Evolutionary conservation across 2,113 vertebrate genomes (phyloP).

Genomic region (Drymodes brunneopygia): DNA sequence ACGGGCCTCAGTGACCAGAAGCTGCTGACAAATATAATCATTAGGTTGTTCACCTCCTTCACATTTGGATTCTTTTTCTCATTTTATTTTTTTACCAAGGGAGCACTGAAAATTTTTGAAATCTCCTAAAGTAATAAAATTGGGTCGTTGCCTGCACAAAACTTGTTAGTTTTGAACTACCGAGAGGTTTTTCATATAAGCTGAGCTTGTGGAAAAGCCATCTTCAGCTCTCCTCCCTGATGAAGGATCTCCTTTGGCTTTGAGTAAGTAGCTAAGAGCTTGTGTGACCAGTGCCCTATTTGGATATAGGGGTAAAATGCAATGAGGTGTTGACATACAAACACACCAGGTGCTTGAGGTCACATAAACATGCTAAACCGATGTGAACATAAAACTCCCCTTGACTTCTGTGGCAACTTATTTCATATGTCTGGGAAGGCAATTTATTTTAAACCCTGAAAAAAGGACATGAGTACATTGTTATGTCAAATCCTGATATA

Average conservation of each 20-base stretch:
- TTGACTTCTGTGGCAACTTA: neutral
- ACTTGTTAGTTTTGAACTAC: neutral
- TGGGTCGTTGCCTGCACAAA: neutral
- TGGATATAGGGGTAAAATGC: neutral
- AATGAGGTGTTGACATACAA: neutral
- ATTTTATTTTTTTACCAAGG: neutral
- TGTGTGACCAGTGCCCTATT: neutral
- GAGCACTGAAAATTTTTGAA: neutral
- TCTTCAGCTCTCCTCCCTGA: neutral
- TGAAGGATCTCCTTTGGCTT: neutral
- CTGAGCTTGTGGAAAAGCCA: neutral
- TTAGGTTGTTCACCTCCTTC: neutral
- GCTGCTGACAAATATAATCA: neutral
- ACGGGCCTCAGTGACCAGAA: neutral
- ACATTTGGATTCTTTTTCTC: neutral
- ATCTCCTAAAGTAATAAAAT: neutral
- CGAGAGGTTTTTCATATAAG: neutral
- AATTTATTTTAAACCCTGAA: neutral
- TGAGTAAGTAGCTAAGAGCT: neutral
- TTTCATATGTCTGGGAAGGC: neutral
- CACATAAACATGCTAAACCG: neutral
- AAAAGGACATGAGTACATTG: rapidly evolving
- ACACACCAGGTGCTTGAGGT: neutral
- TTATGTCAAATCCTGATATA: neutral
- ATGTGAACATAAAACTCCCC: neutral